Evolutionary conservation across 2,797 vertebrate genomes (phyloP), one percentile per base, ranked within the genome.

Genomic region (Lepilemur septentrionalis): DNA sequence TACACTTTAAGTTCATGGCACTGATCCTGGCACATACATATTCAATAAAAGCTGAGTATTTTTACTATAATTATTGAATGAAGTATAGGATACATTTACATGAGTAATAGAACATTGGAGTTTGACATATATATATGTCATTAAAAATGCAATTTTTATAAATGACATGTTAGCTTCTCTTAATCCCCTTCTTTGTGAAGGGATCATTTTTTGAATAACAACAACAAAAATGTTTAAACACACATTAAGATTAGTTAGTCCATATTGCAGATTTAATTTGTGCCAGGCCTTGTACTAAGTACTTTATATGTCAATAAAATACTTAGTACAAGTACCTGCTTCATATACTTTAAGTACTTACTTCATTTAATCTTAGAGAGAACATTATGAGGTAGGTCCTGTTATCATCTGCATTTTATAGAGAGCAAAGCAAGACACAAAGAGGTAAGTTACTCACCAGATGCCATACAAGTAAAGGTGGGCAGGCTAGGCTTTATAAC

Each of bases 51-150:
- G 28, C 32, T 78, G 14, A 4, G 0, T 50, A 50, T 35, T 48
- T 78, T 93, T 8, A 79, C 52, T 61, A 3, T 80, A 88, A 55
- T 63, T 61, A 79, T 35, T 92, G 55, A 79, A 85, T 70, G n/a
- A 75, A 85, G 15, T 72, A 28, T 41, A 32, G 17, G 28, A n/a
- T 50, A 13, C 5, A 6, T 76, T 65, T 50, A 30, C 0, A 30
- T 41, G 41, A 0, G 9, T 25, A 22, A 10, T 25, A 30, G 7
- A 48, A 38, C 1, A n/a, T 14, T 65, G 41, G 23, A 46, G 32
- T n/a, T 35, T 32, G 20, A 35, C 2, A 59, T 41, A 0, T 14
- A 76, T 50, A 28, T 91, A 65, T 15, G 5, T 76, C 43, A 52
- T 18, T 78, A 61, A 35, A 35, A 84, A 86, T 5, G 4, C 20